Evolutionary conservation across 2,113 vertebrate species (phyloP).

Genomic region (Oryzias woworae): DNA sequence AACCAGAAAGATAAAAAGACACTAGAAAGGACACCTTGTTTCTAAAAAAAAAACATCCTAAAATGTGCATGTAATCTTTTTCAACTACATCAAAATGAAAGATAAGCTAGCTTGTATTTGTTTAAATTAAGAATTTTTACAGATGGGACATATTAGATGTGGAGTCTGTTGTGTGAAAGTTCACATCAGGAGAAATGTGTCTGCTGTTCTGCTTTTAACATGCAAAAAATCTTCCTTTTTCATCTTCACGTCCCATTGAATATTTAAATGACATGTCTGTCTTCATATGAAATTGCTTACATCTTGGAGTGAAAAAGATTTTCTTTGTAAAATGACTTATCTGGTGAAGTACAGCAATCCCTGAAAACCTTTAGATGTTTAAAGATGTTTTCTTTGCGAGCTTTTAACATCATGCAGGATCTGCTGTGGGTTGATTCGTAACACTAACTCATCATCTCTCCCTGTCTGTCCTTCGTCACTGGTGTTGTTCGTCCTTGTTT

Average conservation of each 20-base stretch:
- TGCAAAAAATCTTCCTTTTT: constrained; percentile 9
- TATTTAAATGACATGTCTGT: constrained; percentile 4
- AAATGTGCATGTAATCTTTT: too few species aligned
- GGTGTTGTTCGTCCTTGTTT: constrained; percentile 35
- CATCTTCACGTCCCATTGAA: constrained; percentile 20
- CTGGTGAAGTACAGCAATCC: neutral
- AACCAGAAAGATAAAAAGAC: too few species aligned
- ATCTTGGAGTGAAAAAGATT: neutral
- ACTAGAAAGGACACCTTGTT: too few species aligned
- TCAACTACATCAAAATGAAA: too few species aligned
- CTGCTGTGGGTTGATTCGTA: constrained; percentile 25
- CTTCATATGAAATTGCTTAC: neutral
- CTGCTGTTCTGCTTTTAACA: too few species aligned
- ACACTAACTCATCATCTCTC: constrained; percentile 44
- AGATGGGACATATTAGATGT: too few species aligned
- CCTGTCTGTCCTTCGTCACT: constrained; percentile 44
- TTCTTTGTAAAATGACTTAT: constrained; percentile 17
- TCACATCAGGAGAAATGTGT: too few species aligned
- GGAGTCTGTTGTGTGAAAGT: too few species aligned
- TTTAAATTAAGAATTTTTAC: too few species aligned
- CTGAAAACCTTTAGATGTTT: constrained; percentile 1
- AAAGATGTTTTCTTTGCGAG: constrained; percentile 1
- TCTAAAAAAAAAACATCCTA: too few species aligned
- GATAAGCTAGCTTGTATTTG: too few species aligned
- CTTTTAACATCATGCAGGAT: constrained; percentile 29